Percentiles rank a stretch among this genome's conserved stretches.
These are phyloP conservation scores for Gandaritis pyraliata DNA, from an alignment of 2,888 invertebrate species.

Conservation along the genomic window DNA sequence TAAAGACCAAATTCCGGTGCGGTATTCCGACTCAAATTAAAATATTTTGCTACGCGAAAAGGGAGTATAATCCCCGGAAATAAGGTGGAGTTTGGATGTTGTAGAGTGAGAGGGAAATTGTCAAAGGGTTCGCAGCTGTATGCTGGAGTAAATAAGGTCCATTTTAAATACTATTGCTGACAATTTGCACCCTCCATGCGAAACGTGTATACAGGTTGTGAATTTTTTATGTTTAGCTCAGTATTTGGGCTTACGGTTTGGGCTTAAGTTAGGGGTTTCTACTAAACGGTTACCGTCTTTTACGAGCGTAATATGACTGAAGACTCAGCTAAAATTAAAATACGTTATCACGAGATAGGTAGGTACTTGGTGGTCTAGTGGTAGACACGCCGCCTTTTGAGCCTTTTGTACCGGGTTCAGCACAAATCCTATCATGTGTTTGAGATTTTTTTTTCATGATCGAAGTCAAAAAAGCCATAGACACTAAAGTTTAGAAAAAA, in stretches of 20 bases:
- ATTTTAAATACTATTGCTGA: slow-evolving; percentile 24
- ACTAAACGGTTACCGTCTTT: slow-evolving; percentile 11
- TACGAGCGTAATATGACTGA: not conserved
- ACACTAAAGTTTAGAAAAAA: too few relatives aligned
- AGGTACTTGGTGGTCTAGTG: too few relatives aligned
- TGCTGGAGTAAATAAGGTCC: slow-evolving; percentile 29
- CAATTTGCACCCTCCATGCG: slow-evolving; percentile 19
- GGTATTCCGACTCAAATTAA: slow-evolving; percentile 33
- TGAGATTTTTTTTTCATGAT: too few relatives aligned
- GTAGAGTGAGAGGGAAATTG: slow-evolving; percentile 1
- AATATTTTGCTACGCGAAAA: slow-evolving; percentile 10
- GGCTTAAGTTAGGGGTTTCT: too few relatives aligned
- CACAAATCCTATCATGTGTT: too few relatives aligned
- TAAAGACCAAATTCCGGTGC: slow-evolving; percentile 31
- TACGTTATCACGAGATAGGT: too few relatives aligned
- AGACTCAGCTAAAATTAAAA: too few relatives aligned
- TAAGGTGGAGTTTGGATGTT: slow-evolving; percentile 4
- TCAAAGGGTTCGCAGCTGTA: slow-evolving; percentile 34
- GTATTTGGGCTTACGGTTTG: slow-evolving; percentile 37
- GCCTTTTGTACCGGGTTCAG: too few relatives aligned
- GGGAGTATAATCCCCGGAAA: not conserved
- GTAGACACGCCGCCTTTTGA: too few relatives aligned
- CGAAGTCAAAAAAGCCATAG: too few relatives aligned
- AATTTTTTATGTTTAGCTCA: slow-evolving; percentile 50
- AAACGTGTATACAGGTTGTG: slow-evolving; percentile 42